Conservation (phyloP, 2,797 vertebrate species). For the Enteromius mattozi region DNA sequence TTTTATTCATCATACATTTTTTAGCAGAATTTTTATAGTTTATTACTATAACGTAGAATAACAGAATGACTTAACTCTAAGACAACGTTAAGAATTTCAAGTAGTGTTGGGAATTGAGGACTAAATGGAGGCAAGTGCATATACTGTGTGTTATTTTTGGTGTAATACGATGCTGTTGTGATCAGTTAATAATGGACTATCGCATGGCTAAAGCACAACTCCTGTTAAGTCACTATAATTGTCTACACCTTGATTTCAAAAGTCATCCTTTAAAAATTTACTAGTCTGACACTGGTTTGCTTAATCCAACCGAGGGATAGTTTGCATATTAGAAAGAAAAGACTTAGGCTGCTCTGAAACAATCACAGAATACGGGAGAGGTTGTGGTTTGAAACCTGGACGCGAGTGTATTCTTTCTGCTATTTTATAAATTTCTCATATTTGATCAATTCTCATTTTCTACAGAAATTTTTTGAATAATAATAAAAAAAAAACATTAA, state of each 20-base stretch:
- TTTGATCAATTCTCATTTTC: background rate
- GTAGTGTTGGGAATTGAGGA: background rate
- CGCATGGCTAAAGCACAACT: background rate
- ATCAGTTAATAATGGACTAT: background rate
- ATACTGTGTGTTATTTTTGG: background rate
- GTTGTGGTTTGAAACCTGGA: too few species aligned
- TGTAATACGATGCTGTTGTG: background rate
- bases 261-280: background rate
- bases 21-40: background rate
- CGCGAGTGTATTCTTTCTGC: too few species aligned
- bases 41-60: background rate
- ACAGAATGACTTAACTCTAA: background rate
- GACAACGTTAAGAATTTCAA: background rate
- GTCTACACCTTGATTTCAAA: background rate
- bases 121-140: background rate
- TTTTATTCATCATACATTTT: conserved; percentile 3
- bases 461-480: background rate
- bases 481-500: too few species aligned
- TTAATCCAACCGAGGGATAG: background rate
- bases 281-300: background rate
- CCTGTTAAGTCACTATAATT: background rate
- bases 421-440: too few species aligned
- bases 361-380: too few species aligned
- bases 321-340: background rate
- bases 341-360: too few species aligned